phyloP scores from a whole-genome alignment of 35 echinoderm and acorn worm genomes.

The Hemicentrotus pulcherrimus region DNA sequence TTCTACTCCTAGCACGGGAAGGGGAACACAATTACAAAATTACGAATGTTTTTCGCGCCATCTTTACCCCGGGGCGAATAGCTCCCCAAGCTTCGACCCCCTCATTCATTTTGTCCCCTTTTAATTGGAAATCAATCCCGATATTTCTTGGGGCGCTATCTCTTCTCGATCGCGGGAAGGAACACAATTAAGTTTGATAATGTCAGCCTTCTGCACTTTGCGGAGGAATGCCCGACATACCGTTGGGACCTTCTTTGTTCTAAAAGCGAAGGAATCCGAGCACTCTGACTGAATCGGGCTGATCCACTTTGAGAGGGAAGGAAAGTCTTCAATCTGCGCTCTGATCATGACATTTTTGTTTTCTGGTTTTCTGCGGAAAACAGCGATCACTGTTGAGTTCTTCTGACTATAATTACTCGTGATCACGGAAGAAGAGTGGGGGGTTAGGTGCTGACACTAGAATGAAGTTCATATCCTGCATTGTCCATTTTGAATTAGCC shows the following conservation, averaged over 20 bases:
- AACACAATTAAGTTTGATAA: not conserved
- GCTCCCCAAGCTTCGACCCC: not conserved
- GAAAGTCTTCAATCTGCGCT: constrained; percentile 9
- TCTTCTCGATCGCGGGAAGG: not conserved
- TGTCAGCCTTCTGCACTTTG: not conserved
- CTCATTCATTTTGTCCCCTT: not conserved
- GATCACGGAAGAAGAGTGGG: constrained; percentile 37
- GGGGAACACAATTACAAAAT: not conserved
- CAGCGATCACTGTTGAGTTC: not conserved
- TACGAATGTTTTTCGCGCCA: not conserved
- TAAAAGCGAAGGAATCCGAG: not conserved
- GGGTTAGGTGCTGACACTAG: constrained; percentile 31
- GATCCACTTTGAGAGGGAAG: constrained; percentile 1
- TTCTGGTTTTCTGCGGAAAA: constrained; percentile 17
- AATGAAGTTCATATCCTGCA: constrained; percentile 42
- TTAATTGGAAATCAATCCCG: not conserved
- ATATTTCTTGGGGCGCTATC: not conserved
- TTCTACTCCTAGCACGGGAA: not conserved
- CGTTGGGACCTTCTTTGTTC: not conserved
- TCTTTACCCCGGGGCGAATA: not conserved
- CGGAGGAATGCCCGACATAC: not conserved
- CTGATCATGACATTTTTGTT: constrained; percentile 19
- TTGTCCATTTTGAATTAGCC: constrained; percentile 45
- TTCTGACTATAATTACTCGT: constrained; percentile 37
- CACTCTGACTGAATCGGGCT: not conserved